Base-by-base conservation (phyloP, 2,888 invertebrate genomes). In the Drosophila meridiana region DNA sequence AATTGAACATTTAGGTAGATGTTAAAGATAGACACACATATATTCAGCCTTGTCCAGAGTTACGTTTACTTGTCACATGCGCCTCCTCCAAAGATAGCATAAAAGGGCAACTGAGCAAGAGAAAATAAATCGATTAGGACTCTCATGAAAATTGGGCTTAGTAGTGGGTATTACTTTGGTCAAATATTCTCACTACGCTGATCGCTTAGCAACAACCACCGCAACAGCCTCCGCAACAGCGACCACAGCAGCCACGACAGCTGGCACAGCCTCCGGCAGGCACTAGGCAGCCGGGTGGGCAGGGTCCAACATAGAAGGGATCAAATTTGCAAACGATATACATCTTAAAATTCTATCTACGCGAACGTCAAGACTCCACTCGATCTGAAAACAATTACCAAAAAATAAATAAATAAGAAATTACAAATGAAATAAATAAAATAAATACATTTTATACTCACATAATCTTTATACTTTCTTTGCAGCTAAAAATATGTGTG, bases 241-340 rank as follows among this genome's bases (percentile, higher is more conserved):
- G 63, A 4, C 64, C 50, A 2, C 78, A 68, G 2, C 74, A 78
- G 0, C 45, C 14, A 7, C 70, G 26, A 28, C 76, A 76, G 4
- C 66, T 50, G 8, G 66, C 50, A 28, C 79, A 34, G 2, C 63
- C 26, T 11, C 67, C 50, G 32, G 82, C 52, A 4, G 78, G 76
- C 26, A 68, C 65, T 13, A 78, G 47, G 26, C 69, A 62, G 11
- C 85, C 82, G 5, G 85, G 87, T 0, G 85, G 85, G 45, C 85
- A 85, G 32, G 89, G 85, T 42, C 85, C 85, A 9, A 85, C 60
- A 38, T 87, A 85, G 68, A 89, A 85, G 1, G 85, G 85, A 66
- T 85, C 48, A 40, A 85, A 85, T 20, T 58, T 80, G 73, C 87
- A 86, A 48, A 60, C 79, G 45, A 87, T 63, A 60, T 56, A 71